phyloP scores from a whole-genome alignment of 1,140 invertebrate species.

The Drosophila bocki region DNA sequence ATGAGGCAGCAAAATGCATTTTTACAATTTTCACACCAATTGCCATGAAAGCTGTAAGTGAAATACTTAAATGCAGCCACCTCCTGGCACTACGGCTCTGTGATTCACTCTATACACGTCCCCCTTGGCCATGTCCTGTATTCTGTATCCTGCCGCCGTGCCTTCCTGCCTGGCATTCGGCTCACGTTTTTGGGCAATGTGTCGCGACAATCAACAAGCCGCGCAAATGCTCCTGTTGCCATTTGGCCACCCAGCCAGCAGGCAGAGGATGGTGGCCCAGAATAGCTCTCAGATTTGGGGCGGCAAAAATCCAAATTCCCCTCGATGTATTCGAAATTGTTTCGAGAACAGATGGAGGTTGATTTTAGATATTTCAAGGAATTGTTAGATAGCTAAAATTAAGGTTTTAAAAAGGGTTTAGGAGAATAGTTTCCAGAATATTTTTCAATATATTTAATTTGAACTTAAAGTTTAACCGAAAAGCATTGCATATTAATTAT shows the following conservation, averaged over 20 bases:
- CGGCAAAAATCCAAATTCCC: neutral
- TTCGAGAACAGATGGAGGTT: neutral
- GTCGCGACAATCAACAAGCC: conserved; percentile 79
- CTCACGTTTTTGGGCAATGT: conserved; percentile 81
- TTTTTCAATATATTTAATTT: neutral
- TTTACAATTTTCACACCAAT: conserved; percentile 82
- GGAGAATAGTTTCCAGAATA: no score
- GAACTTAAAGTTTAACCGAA: no score
- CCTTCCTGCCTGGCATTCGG: conserved; percentile 51
- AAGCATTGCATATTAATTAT: no score
- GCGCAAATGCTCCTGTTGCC: conserved; percentile 49
- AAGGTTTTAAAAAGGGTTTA: neutral
- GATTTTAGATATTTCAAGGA: neutral
- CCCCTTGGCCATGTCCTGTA: conserved; percentile 9
- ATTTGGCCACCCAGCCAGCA: conserved; percentile 50
- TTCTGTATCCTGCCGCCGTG: conserved; percentile 23
- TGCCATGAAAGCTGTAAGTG: conserved; percentile 81
- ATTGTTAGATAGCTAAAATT: neutral
- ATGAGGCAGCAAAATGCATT: conserved; percentile 70
- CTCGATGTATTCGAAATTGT: conserved; percentile 1
- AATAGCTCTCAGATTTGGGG: conserved; percentile 14
- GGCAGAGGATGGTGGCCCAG: neutral
- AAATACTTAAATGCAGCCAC: conserved; percentile 77
- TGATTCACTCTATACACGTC: conserved; percentile 23
- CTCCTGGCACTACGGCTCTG: conserved; percentile 38